phyloP scores from a whole-genome alignment of 2,888 invertebrate species.

The Trachelus tabidus region DNA sequence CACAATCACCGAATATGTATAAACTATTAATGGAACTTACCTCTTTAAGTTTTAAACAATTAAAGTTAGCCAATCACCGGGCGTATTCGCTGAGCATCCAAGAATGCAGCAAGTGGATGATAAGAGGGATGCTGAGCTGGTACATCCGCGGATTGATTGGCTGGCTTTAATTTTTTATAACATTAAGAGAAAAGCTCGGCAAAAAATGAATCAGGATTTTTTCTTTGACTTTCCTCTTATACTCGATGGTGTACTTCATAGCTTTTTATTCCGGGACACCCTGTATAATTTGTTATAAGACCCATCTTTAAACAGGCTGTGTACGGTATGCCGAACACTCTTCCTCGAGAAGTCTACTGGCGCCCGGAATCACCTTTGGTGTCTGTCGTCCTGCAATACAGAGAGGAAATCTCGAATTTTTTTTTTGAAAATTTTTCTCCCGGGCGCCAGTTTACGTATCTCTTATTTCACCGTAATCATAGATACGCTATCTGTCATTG shows the following conservation, averaged over 20 bases:
- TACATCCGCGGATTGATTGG: too few species aligned
- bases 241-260: too few species aligned
- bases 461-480: not conserved
- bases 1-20: not conserved
- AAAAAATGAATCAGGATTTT: too few species aligned
- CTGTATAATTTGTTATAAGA: not conserved
- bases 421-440: slow-evolving; percentile 5
- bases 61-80: too few species aligned
- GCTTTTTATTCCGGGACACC: too few species aligned
- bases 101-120: too few species aligned
- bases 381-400: slow-evolving; percentile 42
- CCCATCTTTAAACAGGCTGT: slow-evolving; percentile 39
- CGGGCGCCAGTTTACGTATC: slow-evolving; percentile 32
- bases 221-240: too few species aligned
- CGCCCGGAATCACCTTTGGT: slow-evolving; percentile 41
- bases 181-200: too few species aligned
- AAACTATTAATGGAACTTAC: not conserved
- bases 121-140: too few species aligned
- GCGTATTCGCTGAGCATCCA: too few species aligned
- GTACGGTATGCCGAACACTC: slow-evolving; percentile 34
- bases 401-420: slow-evolving; percentile 4
- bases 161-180: too few species aligned
- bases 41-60: too few species aligned
- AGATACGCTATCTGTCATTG: not conserved
- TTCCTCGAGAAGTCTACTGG: slow-evolving; percentile 44